These are phyloP conservation scores for Ormyrus rosae DNA, from an alignment of 2,888 invertebrate genomes.

Conservation along the genomic window DNA sequence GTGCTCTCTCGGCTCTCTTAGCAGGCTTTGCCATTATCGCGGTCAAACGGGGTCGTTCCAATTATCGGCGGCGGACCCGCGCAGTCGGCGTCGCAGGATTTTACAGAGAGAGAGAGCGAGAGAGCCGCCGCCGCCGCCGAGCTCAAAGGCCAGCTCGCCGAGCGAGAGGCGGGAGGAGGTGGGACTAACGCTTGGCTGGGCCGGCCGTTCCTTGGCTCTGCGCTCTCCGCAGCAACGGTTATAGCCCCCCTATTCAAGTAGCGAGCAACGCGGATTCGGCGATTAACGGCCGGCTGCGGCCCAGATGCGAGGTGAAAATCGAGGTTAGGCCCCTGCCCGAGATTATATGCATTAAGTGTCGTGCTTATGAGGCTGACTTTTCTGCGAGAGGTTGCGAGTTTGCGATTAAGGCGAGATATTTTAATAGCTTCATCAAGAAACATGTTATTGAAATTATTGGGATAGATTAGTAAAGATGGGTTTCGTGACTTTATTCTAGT, in stretches of 20 bases:
- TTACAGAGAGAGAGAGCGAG: conserved; percentile 54
- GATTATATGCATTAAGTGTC: neutral
- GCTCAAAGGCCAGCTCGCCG: neutral
- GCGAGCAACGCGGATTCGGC: conserved; percentile 38
- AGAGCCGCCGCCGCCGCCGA: neutral
- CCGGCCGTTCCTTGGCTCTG: neutral
- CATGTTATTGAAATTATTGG: no score
- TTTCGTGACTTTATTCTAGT: no score
- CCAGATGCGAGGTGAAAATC: neutral
- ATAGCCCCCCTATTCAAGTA: conserved; percentile 20
- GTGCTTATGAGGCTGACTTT: conserved; percentile 24
- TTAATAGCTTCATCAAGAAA: conserved; percentile 37
- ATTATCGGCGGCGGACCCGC: conserved; percentile 63
- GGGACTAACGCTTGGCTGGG: conserved; percentile 21
- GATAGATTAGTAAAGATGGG: no score
- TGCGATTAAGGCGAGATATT: neutral
- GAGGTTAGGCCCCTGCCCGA: neutral
- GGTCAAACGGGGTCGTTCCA: conserved; percentile 72
- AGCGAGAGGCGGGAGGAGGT: conserved; percentile 33
- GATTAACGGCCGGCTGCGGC: conserved; percentile 11
- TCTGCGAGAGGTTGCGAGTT: neutral
- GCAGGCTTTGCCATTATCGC: conserved; percentile 68
- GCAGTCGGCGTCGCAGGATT: conserved; percentile 61
- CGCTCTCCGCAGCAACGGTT: conserved; percentile 13
- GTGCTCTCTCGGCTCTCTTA: conserved; percentile 30